Evolutionary conservation across 2,113 vertebrate species (phyloP).

Genomic region (Alouatta palliata): DNA sequence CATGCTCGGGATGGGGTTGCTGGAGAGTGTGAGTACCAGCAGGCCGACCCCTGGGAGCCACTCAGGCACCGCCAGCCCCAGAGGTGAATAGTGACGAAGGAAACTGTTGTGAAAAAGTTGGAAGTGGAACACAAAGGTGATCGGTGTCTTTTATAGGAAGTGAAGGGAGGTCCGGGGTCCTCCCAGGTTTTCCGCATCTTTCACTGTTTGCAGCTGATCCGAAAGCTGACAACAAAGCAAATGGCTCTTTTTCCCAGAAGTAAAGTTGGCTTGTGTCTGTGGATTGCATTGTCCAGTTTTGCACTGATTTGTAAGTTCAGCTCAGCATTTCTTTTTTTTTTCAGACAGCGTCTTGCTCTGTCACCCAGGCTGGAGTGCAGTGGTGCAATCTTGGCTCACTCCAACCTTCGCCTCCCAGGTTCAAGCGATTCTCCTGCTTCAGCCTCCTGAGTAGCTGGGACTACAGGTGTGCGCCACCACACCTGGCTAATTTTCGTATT

Average conservation of each 20-base stretch:
- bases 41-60: not conserved
- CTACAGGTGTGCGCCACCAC: too few relatives aligned
- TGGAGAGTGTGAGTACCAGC: not conserved
- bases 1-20: too few relatives aligned
- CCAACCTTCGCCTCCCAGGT: too few relatives aligned
- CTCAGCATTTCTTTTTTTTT: too few relatives aligned
- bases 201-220: not conserved
- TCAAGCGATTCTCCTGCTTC: too few relatives aligned
- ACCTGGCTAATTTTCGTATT: too few relatives aligned
- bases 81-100: not conserved
- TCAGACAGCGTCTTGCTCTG: too few relatives aligned
- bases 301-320: not conserved
- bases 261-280: not conserved
- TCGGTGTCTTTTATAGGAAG: not conserved
- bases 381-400: too few relatives aligned
- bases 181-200: not conserved
- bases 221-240: not conserved
- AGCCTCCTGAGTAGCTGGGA: too few relatives aligned
- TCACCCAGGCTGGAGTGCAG: too few relatives aligned
- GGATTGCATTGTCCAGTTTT: not conserved
- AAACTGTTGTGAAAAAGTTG: not conserved
- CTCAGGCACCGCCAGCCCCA: not conserved
- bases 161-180: not conserved
- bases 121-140: not conserved
- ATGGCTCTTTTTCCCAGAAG: not conserved